Evolutionary conservation across 2,113 vertebrate genomes (phyloP), one percentile per base, ranked within the genome.

Genomic region (Cettia cetti): DNA sequence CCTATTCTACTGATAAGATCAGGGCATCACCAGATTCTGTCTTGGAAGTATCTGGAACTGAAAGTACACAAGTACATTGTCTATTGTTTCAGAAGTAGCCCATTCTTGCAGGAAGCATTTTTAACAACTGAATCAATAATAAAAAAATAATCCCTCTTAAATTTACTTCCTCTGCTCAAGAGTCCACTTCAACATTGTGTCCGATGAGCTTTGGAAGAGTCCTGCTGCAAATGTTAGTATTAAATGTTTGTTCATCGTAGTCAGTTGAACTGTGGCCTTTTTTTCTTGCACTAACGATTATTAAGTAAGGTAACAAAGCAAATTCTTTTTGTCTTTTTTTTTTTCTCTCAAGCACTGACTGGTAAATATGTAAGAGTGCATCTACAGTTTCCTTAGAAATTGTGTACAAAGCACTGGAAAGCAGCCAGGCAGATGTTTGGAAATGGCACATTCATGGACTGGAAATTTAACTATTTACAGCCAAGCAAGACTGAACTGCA

Each of bases 361-460:
- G n/a, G 61, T 82, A 84, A 82, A 61, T 82, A 87, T 10, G 18
- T 53, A 66, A 81, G 19, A 84, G 44, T 0, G 0, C 44, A 85
- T 65, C 65, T 63, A 63, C 74, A 44, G 10, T 50, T 83, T 80
- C 59, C 78, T 61, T 59, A 69, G 54, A 86, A 82, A 90, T 63
- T 53, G 82, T 2, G 2, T 39, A 81, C 37, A 65, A 83, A 76
- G 79, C 71, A 69, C 79, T 70, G 37, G 90, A 91, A 87, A 88
- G 82, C 78, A 96, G 94, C 70, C 90, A 90, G 90, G 70, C 70
- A 90, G 88, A 86, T 50, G 64, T 90, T 13, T 80, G 35, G 90
- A 70, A 93, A 83, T 49, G 39, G 45, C 50, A 89, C 44, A 61
- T 35, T 72, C 74, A 74, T 4, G 6, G 47, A 80, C 30, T 68